Base-by-base conservation (phyloP, 2,797 vertebrate genomes). In the Coluber constrictor region DNA sequence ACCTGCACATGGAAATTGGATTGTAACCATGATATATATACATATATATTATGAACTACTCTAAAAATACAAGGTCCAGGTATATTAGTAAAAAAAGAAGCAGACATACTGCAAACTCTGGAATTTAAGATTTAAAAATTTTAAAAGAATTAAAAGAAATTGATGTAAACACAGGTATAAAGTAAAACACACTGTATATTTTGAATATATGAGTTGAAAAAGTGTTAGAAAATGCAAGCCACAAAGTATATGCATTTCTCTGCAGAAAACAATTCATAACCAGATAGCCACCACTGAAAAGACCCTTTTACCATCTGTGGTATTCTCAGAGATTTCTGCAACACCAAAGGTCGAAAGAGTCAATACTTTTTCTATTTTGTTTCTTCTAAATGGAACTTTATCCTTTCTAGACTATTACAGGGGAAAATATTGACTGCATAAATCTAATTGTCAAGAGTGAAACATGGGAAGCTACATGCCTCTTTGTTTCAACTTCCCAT, bases 1-100 rank as follows among this genome's bases (percentile, higher is more conserved):
- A 27, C 25, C 10, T 93, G 3, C 93, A 43, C 92, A 47, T 25
- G 93, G 94, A 70, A 92, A 92, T 94, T 91, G 86, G 90, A 51
- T 0, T 66, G 32, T 51, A 57, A 51, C 63, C 57, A 9, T 92
- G 23, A 37, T 8, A 20, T 0, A 9, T 5, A 37, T 37, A 37
- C 37, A 37, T 37, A 37, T 47, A 37, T n/a, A 47, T 47, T 47
- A 47, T 47, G 4, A 43, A 43, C 43, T 43, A 43, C 3, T 43
- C 43, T 43, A 43, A 43, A 43, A 43, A 43, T 43, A 43, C 43
- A 4, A 43, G 43, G 3, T 43, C 43, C 43, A 43, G 43, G 43
- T 43, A 43, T 43, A 43, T 43, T 43, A 3, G 43, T 43, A 43
- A 43, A 43, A 43, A 43, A 43, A 43, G 43, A 43, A 43, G 43